phyloP scores from a whole-genome alignment of 2,888 invertebrate species.

The Helleia helle region DNA sequence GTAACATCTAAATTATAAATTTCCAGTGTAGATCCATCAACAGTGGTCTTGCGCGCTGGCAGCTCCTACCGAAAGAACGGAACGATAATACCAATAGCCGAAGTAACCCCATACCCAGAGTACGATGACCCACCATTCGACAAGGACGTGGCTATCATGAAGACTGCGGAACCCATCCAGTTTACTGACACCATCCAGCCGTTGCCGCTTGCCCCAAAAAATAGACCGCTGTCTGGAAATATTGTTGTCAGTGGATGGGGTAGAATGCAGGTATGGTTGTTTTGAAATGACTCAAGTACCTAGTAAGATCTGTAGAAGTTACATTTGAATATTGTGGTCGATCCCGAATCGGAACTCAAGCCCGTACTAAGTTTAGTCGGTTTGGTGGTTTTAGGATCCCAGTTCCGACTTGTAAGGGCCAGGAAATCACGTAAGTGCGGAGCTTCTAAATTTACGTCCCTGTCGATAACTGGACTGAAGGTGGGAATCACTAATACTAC shows the following conservation, averaged over 20 bases:
- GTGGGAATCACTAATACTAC: too few relatives aligned
- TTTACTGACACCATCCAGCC: conserved; percentile 43
- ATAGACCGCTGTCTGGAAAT: conserved; percentile 29
- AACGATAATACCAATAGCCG: conserved; percentile 51
- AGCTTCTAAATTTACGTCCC: too few relatives aligned
- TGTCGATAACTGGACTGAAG: too few relatives aligned
- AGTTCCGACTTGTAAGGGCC: too few relatives aligned
- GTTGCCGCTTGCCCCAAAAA: conserved; percentile 33
- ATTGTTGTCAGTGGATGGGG: conserved; percentile 60
- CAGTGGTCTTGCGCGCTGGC: conserved; percentile 60
- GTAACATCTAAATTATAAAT: too few relatives aligned
- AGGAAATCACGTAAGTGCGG: too few relatives aligned
- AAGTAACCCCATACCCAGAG: conserved; percentile 49
- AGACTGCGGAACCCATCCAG: conserved; percentile 42
- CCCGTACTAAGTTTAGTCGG: too few relatives aligned
- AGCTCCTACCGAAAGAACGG: conserved; percentile 51
- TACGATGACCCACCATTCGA: conserved; percentile 52
- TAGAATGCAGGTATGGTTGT: conserved; percentile 40
- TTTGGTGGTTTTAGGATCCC: too few relatives aligned
- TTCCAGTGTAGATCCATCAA: conserved; percentile 46
- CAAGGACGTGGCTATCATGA: conserved; percentile 59
- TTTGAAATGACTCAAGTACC: not conserved
- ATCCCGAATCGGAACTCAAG: too few relatives aligned
- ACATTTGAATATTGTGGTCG: too few relatives aligned
- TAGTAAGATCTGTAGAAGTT: too few relatives aligned